Percentiles rank a stretch among this genome's conserved stretches.
phyloP scores from a whole-genome alignment of 2,797 vertebrate genomes.

The Myotis daubentonii region DNA sequence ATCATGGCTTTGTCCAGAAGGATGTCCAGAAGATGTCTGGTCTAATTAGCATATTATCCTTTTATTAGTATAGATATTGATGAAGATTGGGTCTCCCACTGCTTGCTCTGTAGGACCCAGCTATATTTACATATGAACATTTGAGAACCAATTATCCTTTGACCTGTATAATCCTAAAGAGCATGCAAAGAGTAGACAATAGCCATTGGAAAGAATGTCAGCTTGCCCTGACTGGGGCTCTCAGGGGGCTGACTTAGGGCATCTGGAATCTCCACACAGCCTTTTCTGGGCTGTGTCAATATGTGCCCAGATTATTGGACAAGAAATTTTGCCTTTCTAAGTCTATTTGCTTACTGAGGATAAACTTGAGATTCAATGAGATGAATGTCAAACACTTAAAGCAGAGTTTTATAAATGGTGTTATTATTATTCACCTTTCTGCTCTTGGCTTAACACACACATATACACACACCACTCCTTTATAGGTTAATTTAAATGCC shows the following conservation, averaged over 20 bases:
- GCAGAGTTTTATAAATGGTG: background rate
- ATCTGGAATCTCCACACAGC: background rate
- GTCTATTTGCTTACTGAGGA: background rate
- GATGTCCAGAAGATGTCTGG: no score
- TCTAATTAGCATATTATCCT: no score
- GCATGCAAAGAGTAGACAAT: background rate
- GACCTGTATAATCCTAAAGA: background rate
- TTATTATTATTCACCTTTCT: background rate
- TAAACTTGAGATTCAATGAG: conserved; percentile 16
- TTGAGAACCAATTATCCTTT: conserved; percentile 23
- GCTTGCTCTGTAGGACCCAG: background rate
- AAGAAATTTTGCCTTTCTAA: conserved; percentile 3
- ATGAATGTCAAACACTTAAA: conserved; percentile 1
- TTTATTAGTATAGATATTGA: background rate
- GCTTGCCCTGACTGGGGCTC: background rate
- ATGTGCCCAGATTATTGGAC: background rate
- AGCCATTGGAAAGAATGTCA: background rate
- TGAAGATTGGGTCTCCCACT: background rate
- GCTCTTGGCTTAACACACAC: conserved; percentile 8
- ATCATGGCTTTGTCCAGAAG: no score
- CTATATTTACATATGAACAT: background rate
- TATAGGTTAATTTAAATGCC: background rate
- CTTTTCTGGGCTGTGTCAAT: background rate
- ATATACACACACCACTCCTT: background rate
- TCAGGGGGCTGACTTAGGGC: background rate